phyloP scores from a whole-genome alignment of 2,113 vertebrate genomes.

The Daphoenositta chrysoptera region DNA sequence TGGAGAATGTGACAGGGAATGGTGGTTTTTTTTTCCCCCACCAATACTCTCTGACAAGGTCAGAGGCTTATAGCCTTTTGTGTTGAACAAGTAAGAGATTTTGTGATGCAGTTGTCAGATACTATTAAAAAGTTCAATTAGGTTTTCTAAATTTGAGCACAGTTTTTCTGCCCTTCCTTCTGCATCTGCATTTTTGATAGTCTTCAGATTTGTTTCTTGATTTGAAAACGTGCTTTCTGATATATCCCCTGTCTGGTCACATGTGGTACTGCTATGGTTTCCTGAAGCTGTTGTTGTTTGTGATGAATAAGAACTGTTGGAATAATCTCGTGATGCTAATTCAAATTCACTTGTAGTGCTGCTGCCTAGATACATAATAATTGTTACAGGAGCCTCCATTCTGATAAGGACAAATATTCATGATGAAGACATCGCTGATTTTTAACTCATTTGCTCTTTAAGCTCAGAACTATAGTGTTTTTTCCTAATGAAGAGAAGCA shows the following conservation, averaged over 20 bases:
- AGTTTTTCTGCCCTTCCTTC: background rate
- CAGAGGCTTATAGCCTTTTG: background rate
- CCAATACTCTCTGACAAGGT: background rate
- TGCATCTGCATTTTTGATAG: background rate
- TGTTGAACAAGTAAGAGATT: background rate
- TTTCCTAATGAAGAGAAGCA: background rate
- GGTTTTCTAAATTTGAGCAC: background rate
- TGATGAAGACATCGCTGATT: background rate
- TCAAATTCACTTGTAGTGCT: background rate
- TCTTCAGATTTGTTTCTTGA: background rate
- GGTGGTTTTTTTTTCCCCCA: background rate
- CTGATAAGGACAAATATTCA: background rate
- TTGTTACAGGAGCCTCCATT: conserved; percentile 10
- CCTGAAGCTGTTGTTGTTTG: conserved; percentile 13
- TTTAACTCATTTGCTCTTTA: background rate
- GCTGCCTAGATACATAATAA: conserved; percentile 29
- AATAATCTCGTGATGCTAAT: conserved; percentile 34
- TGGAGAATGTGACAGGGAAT: background rate
- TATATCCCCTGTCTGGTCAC: background rate
- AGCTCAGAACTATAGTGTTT: background rate
- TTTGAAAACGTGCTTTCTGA: background rate
- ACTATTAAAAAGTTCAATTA: background rate
- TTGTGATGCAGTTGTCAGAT: background rate
- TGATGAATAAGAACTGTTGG: background rate
- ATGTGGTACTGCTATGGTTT: background rate